A percentile compares a stretch with the other conserved stretches of the same genome.
Evolutionary conservation across 53 echinoderm and acorn worm genomes (phyloP).

Genomic region (Holothuria scabra): DNA sequence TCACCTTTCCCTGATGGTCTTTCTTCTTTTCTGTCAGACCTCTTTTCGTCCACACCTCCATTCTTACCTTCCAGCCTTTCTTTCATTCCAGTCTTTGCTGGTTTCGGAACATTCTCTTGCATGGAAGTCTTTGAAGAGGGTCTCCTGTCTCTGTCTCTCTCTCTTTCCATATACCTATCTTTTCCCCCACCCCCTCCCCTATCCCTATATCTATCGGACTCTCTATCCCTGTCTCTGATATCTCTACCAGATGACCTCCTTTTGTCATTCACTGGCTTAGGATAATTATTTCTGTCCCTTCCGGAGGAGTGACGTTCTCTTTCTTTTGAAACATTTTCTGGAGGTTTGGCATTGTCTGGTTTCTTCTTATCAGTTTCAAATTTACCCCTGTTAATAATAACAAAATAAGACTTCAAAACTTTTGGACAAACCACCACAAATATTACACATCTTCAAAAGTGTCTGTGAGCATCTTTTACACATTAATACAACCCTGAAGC

Average conservation of each 20-base stretch:
- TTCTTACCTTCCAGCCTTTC: conserved; percentile 6
- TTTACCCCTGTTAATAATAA: neutral
- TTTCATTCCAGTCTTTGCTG: neutral
- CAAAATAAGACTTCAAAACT: neutral
- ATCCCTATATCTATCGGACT: conserved; percentile 21
- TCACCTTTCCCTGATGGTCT: conserved; percentile 60
- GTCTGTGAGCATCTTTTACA: too few relatives aligned
- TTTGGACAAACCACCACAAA: neutral
- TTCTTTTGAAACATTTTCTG: conserved; percentile 9
- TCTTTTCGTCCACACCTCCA: conserved; percentile 55
- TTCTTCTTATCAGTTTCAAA: conserved; percentile 2
- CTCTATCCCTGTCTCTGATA: conserved; percentile 1
- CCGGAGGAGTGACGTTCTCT: neutral
- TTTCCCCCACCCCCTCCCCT: conserved; percentile 35
- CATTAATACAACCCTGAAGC: too few relatives aligned
- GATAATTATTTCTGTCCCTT: conserved; percentile 18
- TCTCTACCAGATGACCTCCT: conserved; percentile 1
- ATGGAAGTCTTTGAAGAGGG: neutral
- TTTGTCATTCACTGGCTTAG: conserved; percentile 25
- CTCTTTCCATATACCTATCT: conserved; percentile 37
- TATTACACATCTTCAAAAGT: neutral
- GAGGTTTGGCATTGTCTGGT: neutral
- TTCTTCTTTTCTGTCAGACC: conserved; percentile 66
- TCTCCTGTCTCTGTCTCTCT: conserved; percentile 27
- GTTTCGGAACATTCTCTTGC: conserved; percentile 7